These are phyloP conservation scores for Tribolium madens DNA, from an alignment of 1,140 invertebrate species.

Conservation along the genomic window DNA sequence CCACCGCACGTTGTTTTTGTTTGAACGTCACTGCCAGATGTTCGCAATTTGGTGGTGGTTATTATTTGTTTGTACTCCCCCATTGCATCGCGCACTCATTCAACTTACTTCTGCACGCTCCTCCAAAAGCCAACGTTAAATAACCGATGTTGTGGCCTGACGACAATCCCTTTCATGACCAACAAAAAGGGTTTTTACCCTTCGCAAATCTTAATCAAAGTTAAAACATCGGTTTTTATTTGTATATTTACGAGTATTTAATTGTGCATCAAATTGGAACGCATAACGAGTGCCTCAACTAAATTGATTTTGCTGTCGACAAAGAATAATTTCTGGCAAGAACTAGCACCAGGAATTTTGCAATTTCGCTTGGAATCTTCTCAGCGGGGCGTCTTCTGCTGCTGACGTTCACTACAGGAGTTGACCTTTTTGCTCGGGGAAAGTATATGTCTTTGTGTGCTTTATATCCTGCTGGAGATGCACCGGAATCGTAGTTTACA, in stretches of 20 bases:
- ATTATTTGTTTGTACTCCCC: constrained; percentile 58
- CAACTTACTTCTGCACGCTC: constrained; percentile 31
- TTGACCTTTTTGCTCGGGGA: constrained; percentile 21
- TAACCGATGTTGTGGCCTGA: constrained; percentile 6
- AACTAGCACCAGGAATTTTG: not conserved
- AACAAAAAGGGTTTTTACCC: not conserved
- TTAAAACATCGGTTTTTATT: not conserved
- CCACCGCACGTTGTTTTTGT: constrained; percentile 58
- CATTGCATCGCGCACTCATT: constrained; percentile 41
- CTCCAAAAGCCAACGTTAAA: constrained; percentile 23
- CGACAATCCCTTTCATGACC: not conserved
- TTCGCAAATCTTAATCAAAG: not conserved
- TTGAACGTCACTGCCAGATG: constrained; percentile 61
- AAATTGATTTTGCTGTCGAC: constrained; percentile 1
- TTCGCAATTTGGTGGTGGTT: constrained; percentile 59
- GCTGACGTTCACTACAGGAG: constrained; percentile 13
- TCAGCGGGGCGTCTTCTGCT: constrained; percentile 2
- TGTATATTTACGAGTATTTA: not conserved
- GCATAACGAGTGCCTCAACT: not conserved
- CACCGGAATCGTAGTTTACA: constrained; percentile 24
- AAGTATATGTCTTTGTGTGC: constrained; percentile 18
- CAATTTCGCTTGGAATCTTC: constrained; percentile 9
- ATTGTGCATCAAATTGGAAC: not conserved
- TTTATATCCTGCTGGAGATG: constrained; percentile 4
- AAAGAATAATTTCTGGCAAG: constrained; percentile 11